Conservation (phyloP, 2,113 vertebrate species). For the Callionymus lyra region DNA sequence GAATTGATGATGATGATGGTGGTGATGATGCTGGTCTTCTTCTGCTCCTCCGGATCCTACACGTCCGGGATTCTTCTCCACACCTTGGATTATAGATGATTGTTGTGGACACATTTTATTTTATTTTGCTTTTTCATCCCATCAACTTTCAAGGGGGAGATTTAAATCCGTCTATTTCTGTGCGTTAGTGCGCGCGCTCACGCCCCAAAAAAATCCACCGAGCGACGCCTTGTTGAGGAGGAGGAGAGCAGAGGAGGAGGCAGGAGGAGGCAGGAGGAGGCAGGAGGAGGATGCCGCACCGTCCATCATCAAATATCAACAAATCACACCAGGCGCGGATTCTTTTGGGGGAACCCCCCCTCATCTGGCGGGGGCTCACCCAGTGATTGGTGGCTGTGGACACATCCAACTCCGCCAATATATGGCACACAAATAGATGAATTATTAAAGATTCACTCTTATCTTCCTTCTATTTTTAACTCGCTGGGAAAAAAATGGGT, state of each 20-base stretch:
- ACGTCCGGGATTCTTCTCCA: constrained; percentile 45
- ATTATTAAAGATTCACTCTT: constrained; percentile 60
- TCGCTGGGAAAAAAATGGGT: constrained; percentile 8
- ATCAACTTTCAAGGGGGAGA: constrained; percentile 12
- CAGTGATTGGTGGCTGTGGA: constrained; percentile 32
- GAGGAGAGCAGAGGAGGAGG: constrained; percentile 13
- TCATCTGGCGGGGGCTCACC: constrained; percentile 48
- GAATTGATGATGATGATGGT: constrained; percentile 55
- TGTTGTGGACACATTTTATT: constrained; percentile 31
- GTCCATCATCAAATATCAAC: constrained; percentile 65
- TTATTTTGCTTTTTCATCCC: constrained; percentile 27
- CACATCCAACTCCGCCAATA: constrained; percentile 59
- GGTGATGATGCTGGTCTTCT: constrained; percentile 32
- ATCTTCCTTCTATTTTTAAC: constrained; percentile 56
- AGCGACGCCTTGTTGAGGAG: constrained; percentile 46
- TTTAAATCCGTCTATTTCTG: constrained; percentile 36
- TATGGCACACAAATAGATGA: constrained; percentile 54
- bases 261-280: neutral
- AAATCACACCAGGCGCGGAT: constrained; percentile 57
- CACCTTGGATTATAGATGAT: constrained; percentile 66
- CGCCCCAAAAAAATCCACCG: constrained; percentile 61
- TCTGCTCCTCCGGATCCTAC: constrained; percentile 51
- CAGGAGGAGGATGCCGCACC: constrained; percentile 51
- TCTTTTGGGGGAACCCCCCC: constrained; percentile 60
- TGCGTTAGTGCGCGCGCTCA: constrained; percentile 59